These are phyloP conservation scores for Loripinus fragilis DNA, from an alignment of 2,888 invertebrate species.

Conservation along the genomic window DNA sequence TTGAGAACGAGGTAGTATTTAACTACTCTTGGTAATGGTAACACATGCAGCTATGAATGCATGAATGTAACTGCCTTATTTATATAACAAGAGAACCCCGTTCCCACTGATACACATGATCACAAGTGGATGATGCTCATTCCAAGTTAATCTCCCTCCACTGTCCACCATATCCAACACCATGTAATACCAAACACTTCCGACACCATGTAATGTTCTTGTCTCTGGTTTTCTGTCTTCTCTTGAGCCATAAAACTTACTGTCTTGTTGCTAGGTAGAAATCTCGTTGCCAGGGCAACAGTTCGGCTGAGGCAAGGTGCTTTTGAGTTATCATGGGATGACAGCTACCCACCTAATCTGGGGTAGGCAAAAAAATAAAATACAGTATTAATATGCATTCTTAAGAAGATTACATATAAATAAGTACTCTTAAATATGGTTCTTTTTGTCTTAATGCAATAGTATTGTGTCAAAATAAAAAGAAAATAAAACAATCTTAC, in stretches of 20 bases:
- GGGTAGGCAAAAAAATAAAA: slow-evolving; percentile 81
- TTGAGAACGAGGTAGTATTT: too few relatives aligned
- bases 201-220: background rate
- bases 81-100: too few relatives aligned
- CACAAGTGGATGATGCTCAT: too few relatives aligned
- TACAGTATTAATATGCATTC: slow-evolving; percentile 57
- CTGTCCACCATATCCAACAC: background rate
- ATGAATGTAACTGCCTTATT: too few relatives aligned
- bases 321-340: slow-evolving; percentile 43
- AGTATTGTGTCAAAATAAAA: slow-evolving; percentile 1
- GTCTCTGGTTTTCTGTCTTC: background rate
- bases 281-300: slow-evolving; percentile 34
- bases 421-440: background rate
- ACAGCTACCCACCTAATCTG: slow-evolving; percentile 81
- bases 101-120: too few relatives aligned
- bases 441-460: background rate
- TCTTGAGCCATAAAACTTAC: background rate
- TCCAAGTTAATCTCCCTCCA: too few relatives aligned
- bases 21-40: too few relatives aligned
- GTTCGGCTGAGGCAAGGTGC: slow-evolving; percentile 50
- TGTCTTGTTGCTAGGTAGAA: slow-evolving; percentile 11
- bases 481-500: too few relatives aligned
- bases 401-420: background rate
- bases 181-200: too few relatives aligned
- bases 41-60: too few relatives aligned